Conservation (phyloP, 2,888 invertebrate genomes). For the Epinotia demarniana region DNA sequence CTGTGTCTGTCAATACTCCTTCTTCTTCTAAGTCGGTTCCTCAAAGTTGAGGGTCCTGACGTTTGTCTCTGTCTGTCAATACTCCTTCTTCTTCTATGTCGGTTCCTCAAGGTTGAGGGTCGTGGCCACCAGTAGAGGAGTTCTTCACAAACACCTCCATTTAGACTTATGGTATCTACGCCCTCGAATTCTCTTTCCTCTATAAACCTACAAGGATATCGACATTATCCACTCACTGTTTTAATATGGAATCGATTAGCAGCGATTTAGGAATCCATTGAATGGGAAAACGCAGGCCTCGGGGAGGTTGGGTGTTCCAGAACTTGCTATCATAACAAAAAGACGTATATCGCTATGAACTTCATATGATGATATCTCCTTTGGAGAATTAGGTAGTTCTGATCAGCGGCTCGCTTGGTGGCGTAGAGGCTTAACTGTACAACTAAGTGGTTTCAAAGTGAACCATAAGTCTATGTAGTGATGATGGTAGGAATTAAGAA, state of each 20-base stretch:
- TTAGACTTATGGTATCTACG: too few relatives aligned
- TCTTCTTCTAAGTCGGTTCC: too few relatives aligned
- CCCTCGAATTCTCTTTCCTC: background rate
- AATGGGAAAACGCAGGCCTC: slow-evolving; percentile 13
- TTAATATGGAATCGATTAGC: slow-evolving; percentile 33
- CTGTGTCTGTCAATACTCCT: too few relatives aligned
- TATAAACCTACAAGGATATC: slow-evolving; percentile 12
- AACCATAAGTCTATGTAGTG: background rate
- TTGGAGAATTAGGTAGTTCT: background rate
- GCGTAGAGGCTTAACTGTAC: background rate
- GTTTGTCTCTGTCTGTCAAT: too few relatives aligned
- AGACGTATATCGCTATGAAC: background rate
- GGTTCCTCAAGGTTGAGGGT: too few relatives aligned
- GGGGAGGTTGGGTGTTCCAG: slow-evolving; percentile 11
- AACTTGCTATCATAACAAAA: background rate
- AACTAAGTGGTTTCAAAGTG: background rate
- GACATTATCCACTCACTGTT: background rate
- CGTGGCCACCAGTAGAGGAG: too few relatives aligned
- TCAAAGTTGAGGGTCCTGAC: too few relatives aligned
- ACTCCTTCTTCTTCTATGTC: too few relatives aligned
- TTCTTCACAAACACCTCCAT: too few relatives aligned
- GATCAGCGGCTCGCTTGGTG: background rate
- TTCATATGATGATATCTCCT: background rate
- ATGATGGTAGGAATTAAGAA: background rate
- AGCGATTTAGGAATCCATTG: slow-evolving; percentile 7